Percentiles rank a stretch among this genome's conserved stretches.
These are phyloP conservation scores for Osmerus eperlanus DNA, from an alignment of 2,113 vertebrate genomes.

Conservation along the genomic window DNA sequence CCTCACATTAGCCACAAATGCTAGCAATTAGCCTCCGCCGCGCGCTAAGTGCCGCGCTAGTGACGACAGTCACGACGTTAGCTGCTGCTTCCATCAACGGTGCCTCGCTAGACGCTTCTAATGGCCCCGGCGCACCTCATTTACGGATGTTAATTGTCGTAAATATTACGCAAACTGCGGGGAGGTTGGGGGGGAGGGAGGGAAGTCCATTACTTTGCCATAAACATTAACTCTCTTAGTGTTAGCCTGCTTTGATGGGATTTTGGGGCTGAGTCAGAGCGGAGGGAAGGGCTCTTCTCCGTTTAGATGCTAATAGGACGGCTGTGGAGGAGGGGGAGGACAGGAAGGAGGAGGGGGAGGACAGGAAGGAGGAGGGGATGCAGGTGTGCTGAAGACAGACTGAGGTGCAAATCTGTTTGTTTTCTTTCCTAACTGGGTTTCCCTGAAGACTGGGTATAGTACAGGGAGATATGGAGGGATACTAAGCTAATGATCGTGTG, in stretches of 20 bases:
- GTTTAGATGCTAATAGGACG: no score
- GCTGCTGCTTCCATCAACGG: slow-evolving; percentile 49
- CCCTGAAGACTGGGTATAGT: no score
- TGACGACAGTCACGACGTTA: slow-evolving; percentile 47
- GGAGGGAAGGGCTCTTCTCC: no score
- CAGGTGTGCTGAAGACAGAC: no score
- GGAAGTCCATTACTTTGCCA: slow-evolving; percentile 76
- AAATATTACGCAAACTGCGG: slow-evolving; percentile 74
- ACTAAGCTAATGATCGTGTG: not conserved
- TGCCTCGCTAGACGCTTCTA: slow-evolving; percentile 64
- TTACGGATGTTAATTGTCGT: slow-evolving; percentile 75
- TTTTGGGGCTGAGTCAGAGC: slow-evolving; percentile 41
- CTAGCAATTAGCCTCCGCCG: slow-evolving; percentile 56
- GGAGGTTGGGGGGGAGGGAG: slow-evolving; percentile 49
- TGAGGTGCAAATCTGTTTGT: no score
- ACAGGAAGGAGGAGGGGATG: no score
- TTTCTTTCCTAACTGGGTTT: no score
- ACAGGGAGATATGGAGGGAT: no score
- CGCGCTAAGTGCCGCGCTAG: slow-evolving; percentile 52
- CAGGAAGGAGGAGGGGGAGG: no score
- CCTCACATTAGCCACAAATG: slow-evolving; percentile 46
- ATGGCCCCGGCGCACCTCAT: slow-evolving; percentile 71
- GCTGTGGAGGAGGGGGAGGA: no score
- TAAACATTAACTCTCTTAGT: slow-evolving; percentile 75
- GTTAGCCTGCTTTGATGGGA: slow-evolving; percentile 47